These are phyloP conservation scores for Troilus luridus DNA, from an alignment of 2,888 invertebrate genomes.

Conservation along the genomic window DNA sequence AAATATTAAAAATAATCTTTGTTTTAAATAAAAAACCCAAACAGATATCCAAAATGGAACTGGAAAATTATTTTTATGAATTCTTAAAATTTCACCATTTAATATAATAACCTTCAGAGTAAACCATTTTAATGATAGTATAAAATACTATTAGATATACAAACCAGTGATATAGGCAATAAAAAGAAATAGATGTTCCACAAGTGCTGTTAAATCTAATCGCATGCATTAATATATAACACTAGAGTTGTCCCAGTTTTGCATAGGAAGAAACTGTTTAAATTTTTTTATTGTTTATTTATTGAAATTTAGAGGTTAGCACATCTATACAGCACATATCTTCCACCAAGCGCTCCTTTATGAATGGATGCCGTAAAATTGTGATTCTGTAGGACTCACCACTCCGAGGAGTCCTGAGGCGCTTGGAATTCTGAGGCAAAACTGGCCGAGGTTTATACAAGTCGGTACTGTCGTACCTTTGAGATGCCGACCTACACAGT, in stretches of 20 bases:
- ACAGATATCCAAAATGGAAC: background rate
- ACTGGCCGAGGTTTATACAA: slow-evolving; percentile 66
- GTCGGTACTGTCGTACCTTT: slow-evolving; percentile 65
- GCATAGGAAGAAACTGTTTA: too few species aligned
- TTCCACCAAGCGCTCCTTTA: slow-evolving; percentile 51
- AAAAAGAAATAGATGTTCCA: background rate
- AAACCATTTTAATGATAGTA: background rate
- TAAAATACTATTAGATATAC: background rate
- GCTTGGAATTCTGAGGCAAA: slow-evolving; percentile 53
- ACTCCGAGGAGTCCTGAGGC: slow-evolving; percentile 35
- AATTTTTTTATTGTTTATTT: background rate
- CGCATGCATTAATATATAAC: slow-evolving; percentile 1
- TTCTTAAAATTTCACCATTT: background rate
- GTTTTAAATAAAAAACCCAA: too few species aligned
- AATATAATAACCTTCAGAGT: background rate
- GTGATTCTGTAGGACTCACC: slow-evolving; percentile 48
- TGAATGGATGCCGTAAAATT: slow-evolving; percentile 41
- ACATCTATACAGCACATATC: slow-evolving; percentile 46
- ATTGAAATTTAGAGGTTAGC: slow-evolving; percentile 16
- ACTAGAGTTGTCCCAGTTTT: background rate
- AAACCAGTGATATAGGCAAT: background rate
- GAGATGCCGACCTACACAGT: slow-evolving; percentile 54
- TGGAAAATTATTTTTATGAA: background rate
- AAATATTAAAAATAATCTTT: too few species aligned
- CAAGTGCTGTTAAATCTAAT: slow-evolving; percentile 20